Evolutionary conservation across 53 echinoderm and acorn worm genomes (phyloP).

Genomic region (Temnopleurus reevesii): DNA sequence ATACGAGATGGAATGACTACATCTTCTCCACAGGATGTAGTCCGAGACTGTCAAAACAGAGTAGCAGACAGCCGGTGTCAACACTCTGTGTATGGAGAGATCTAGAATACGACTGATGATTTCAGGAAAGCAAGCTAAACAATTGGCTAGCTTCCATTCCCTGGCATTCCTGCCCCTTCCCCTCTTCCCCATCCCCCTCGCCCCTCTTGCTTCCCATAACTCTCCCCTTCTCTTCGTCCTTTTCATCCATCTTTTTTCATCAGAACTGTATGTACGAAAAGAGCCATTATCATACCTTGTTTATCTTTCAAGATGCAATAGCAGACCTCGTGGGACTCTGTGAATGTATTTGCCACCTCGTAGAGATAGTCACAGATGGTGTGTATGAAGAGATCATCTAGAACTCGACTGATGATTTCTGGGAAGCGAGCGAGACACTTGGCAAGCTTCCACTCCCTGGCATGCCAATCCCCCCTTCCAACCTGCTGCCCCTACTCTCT

Average conservation of each 20-base stretch:
- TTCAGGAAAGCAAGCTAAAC: constrained; percentile 73
- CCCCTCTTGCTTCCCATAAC: too few species aligned
- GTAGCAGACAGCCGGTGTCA: constrained; percentile 81
- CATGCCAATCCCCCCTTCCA: too few species aligned
- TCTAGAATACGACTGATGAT: constrained; percentile 71
- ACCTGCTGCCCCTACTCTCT: too few species aligned
- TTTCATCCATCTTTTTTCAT: too few species aligned
- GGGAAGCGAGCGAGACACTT: constrained; percentile 87
- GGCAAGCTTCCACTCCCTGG: constrained; percentile 97
- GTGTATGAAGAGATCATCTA: constrained; percentile 87
- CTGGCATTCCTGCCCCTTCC: too few species aligned
- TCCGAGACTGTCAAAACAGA: constrained; percentile 82
- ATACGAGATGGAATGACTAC: too few species aligned
- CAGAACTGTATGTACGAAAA: too few species aligned
- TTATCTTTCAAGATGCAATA: constrained; percentile 92
- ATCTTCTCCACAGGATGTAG: constrained; percentile 75
- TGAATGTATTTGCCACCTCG: constrained; percentile 92
- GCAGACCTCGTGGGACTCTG: constrained; percentile 96
- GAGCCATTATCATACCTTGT: constrained; percentile 65
- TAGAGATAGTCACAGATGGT: constrained; percentile 92
- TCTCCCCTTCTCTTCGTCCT: too few species aligned
- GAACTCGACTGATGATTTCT: constrained; percentile 70
- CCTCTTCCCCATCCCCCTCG: too few species aligned
- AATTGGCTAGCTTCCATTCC: constrained; percentile 96
- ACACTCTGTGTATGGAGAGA: too few species aligned